Conservation (phyloP, 2,888 invertebrate genomes). For the Auanema sp. region DNA sequence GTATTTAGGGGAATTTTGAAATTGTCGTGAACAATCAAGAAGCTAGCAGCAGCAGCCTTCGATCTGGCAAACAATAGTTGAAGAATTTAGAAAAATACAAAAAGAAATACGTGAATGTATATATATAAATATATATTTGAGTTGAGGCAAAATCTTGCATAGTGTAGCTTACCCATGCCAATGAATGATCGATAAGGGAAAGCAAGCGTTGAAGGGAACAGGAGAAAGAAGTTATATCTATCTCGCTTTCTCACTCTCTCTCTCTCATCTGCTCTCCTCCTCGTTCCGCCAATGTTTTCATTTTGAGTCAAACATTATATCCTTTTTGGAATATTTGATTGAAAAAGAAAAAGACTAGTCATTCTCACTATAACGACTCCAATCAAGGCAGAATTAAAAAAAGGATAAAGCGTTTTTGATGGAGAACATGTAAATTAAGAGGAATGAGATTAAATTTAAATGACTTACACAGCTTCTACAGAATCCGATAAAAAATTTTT, state of each 20-base stretch:
- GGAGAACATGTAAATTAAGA: slow-evolving; percentile 4
- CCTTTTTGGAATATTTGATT: background rate
- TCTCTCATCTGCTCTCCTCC: too few relatives aligned
- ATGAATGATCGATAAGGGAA: too few relatives aligned
- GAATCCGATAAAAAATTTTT: slow-evolving; percentile 45
- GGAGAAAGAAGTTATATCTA: too few relatives aligned
- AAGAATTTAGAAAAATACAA: too few relatives aligned
- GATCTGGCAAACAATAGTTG: background rate
- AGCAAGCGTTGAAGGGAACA: too few relatives aligned
- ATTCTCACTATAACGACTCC: background rate
- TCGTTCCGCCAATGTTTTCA: background rate
- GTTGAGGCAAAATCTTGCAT: too few relatives aligned
- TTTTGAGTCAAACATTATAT: background rate
- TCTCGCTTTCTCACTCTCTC: too few relatives aligned
- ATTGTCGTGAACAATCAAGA: too few relatives aligned
- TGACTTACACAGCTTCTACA: slow-evolving; percentile 13
- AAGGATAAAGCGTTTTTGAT: background rate
- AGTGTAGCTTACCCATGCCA: too few relatives aligned
- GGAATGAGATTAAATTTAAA: background rate
- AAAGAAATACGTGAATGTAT: background rate
- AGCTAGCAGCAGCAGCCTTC: background rate
- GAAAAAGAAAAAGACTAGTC: background rate
- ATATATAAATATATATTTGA: too few relatives aligned
- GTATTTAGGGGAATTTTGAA: too few relatives aligned
- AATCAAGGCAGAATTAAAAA: background rate